Evolutionary conservation across 2,888 invertebrate species (phyloP).

Genomic region (Tenthredo scrophulariae): DNA sequence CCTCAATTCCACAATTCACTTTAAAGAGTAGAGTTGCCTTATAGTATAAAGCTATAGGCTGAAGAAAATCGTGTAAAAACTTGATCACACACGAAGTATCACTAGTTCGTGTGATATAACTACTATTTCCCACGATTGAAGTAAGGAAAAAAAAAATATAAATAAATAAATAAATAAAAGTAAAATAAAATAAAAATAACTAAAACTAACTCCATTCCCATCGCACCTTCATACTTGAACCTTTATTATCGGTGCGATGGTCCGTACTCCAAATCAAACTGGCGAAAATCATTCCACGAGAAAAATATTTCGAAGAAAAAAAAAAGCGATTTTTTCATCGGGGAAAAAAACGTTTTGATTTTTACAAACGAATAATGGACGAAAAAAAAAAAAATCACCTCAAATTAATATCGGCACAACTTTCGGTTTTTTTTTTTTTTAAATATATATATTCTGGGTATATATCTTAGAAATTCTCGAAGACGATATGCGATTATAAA

Average conservation of each 20-base stretch:
- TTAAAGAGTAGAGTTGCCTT: background rate
- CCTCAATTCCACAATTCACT: conserved; percentile 43
- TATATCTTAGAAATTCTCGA: no score
- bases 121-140: conserved; percentile 36
- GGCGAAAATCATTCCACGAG: no score
- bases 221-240: background rate
- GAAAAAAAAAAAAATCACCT: no score
- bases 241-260: conserved; percentile 10
- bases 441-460: no score
- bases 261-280: background rate
- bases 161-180: background rate
- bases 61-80: conserved; percentile 24
- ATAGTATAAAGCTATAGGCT: background rate
- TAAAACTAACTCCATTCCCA: background rate
- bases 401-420: no score
- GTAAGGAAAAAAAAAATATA: background rate
- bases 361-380: no score
- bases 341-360: no score
- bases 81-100: background rate
- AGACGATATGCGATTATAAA: background rate
- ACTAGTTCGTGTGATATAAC: background rate
- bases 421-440: no score
- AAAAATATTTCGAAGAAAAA: no score
- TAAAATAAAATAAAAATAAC: background rate
- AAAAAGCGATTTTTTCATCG: no score